These are phyloP conservation scores for Champsocephalus esox DNA, from an alignment of 2,797 vertebrate genomes.

Conservation along the genomic window DNA sequence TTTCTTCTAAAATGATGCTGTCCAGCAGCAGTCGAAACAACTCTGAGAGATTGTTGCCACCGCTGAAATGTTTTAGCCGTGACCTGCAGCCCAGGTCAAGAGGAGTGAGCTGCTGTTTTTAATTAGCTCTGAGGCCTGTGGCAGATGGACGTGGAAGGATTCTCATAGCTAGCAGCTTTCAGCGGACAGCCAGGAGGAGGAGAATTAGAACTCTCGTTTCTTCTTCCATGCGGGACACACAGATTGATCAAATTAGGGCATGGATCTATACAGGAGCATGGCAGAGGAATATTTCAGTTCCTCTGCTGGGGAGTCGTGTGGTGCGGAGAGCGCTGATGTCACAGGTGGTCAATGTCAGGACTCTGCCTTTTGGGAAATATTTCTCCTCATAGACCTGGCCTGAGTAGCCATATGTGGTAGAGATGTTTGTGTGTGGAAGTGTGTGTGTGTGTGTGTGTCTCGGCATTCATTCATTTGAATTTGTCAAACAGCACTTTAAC, in stretches of 20 bases:
- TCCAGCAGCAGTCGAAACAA: conserved; percentile 47
- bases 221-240: conserved; percentile 38
- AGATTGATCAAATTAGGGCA: conserved; percentile 69
- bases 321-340: conserved; percentile 40
- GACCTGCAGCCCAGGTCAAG: conserved; percentile 61
- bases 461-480: conserved; percentile 71
- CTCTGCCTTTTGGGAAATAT: conserved; percentile 53
- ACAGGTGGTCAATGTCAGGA: conserved; percentile 64
- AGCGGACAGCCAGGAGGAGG: conserved; percentile 55
- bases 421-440: conserved; percentile 22
- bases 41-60: conserved; percentile 29
- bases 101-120: conserved; percentile 59
- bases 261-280: conserved; percentile 68
- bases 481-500: conserved; percentile 73
- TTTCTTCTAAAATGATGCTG: conserved; percentile 18
- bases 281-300: conserved; percentile 56
- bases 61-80: conserved; percentile 58
- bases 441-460: conserved; percentile 19
- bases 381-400: conserved; percentile 41
- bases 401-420: conserved; percentile 60
- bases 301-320: conserved; percentile 39
- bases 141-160: conserved; percentile 75
- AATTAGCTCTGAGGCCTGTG: conserved; percentile 72
- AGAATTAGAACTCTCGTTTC: conserved; percentile 58
- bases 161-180: conserved; percentile 62